Evolutionary conservation across 2,888 invertebrate species (phyloP), one percentile per base, ranked within the genome.

Genomic region (Agrotis clavis): DNA sequence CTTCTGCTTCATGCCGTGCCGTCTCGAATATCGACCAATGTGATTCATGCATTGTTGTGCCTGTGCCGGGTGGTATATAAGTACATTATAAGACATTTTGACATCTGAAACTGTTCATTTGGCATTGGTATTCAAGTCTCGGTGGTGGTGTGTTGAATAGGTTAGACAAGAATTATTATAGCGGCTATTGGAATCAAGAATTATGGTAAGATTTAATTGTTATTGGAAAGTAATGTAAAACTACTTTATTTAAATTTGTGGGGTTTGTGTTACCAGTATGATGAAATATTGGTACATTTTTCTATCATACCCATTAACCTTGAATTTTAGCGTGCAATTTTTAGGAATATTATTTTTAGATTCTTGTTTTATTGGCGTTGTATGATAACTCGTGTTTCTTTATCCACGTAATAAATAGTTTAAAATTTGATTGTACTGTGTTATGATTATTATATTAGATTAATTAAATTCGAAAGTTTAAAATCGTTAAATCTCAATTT

Each of bases 321-420:
- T 90, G 90, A 88, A 86, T 86, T 84, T 86, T 74, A 72, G 82
- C 84, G 81, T 84, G 83, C 66, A 81, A 79, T 62, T 82, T 77
- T 79, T 69, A 56, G 68, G n/a, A 69, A 11, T 53, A 57, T 70
- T 83, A 74, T 77, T 76, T 78, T 77, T 81, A 81, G 74, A 71
- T 60, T 53, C 41, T 59, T 56, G 18, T 54, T 53, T 18, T 14
- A 56, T 4, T 59, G 2, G 21, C 61, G 48, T n/a, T 47, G 50
- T 50, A 41, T 47, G 13, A 51, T 41, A 56, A 18, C 18, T 16
- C 19, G 13, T 56, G 48, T 48, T 45, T 45, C 48, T 50, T 30
- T 48, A 50, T 2, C 6, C 2, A 7, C 5, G n/a, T 13, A 25
- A 13, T 41, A 45, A n/a, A 45, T 45, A 35, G 11, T 56, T 11